Evolutionary conservation across 2,113 vertebrate genomes (phyloP), one percentile per base, ranked within the genome.

Genomic region (human): DNA sequence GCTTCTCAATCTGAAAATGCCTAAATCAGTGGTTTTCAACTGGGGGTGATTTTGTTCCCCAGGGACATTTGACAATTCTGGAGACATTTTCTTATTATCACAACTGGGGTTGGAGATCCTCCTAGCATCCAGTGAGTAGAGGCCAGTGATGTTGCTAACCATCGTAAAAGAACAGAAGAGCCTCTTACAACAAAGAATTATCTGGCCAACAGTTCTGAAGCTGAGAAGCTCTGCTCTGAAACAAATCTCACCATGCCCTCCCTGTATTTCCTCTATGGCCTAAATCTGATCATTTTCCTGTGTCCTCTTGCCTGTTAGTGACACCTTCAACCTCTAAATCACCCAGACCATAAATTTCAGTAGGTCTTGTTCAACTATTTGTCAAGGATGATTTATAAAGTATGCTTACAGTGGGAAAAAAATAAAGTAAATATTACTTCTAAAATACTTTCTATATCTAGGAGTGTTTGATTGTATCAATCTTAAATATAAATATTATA

Each of bases 351-450:
- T 90, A 81, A 81, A 90, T 89, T 45, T 86, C 35, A 57, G 20
- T 80, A 84, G 76, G 59, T 72, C 70, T 94, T 79, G 70, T 52
- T 79, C 48, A 94, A 83, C 32, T 87, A 16, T 91, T 70, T 88
- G 25, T 80, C 43, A 76, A 78, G 50, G 83, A 84, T 55, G 61
- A 90, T 82, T 76, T 79, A 87, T 20, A 68, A 90, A 90, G 27
- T 27, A 82, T 20, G 40, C n/a, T n/a, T 50, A 84, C 0, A 48
- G 68, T 45, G 10, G 30, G 32, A 68, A 86, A 70, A 81, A 72
- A 43, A 43, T 59, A 43, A 70, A 88, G 14, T 40, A 72, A 78
- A 70, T 59, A 72, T 66, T 90, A 35, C 35, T 43, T 86, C 40
- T 86, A 61, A 75, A 73, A 75, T 90, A 87, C 11, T 61, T 73